These are phyloP conservation scores for Misgurnus anguillicaudatus DNA, from an alignment of 2,113 vertebrate genomes.

Conservation along the genomic window DNA sequence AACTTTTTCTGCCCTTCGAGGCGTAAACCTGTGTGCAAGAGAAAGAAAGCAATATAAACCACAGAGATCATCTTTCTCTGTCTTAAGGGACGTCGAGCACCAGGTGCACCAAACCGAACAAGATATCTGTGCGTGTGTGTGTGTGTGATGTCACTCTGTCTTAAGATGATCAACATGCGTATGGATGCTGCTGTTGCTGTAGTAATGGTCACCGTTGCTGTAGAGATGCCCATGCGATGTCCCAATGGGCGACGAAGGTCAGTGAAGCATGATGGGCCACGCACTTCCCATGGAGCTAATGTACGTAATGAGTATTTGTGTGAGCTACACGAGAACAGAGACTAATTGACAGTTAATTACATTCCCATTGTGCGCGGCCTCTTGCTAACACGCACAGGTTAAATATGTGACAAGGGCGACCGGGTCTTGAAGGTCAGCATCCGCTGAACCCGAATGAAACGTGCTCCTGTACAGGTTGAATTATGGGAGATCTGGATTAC, in stretches of 20 bases:
- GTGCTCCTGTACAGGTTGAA: slow-evolving; percentile 13
- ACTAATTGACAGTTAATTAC: slow-evolving; percentile 38
- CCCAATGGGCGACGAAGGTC: slow-evolving; percentile 18
- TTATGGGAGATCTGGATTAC: slow-evolving; percentile 34
- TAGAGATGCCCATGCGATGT: slow-evolving; percentile 37
- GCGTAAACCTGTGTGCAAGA: slow-evolving; percentile 1
- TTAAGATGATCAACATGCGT: not conserved
- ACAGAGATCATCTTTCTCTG: slow-evolving; percentile 35
- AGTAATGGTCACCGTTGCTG: slow-evolving; percentile 30
- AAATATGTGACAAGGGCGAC: slow-evolving; percentile 23
- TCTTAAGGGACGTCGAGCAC: slow-evolving; percentile 37
- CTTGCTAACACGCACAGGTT: not conserved
- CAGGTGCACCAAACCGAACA: slow-evolving; percentile 35
- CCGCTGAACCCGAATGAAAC: slow-evolving; percentile 7
- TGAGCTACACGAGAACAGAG: slow-evolving; percentile 12
- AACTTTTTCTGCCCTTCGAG: slow-evolving; percentile 28
- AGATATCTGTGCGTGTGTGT: slow-evolving; percentile 25
- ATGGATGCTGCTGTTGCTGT: slow-evolving; percentile 43
- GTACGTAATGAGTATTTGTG: slow-evolving; percentile 33
- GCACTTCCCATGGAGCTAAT: slow-evolving; percentile 31
- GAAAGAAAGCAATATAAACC: slow-evolving; percentile 30
- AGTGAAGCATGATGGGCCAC: slow-evolving; percentile 41
- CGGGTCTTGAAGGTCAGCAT: slow-evolving; percentile 21
- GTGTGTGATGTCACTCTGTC: not conserved
- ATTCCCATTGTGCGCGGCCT: not conserved